Percentiles rank a stretch among this genome's conserved stretches.
Evolutionary conservation across 2,888 invertebrate genomes (phyloP).

Genomic region (Apamea epomidion): DNA sequence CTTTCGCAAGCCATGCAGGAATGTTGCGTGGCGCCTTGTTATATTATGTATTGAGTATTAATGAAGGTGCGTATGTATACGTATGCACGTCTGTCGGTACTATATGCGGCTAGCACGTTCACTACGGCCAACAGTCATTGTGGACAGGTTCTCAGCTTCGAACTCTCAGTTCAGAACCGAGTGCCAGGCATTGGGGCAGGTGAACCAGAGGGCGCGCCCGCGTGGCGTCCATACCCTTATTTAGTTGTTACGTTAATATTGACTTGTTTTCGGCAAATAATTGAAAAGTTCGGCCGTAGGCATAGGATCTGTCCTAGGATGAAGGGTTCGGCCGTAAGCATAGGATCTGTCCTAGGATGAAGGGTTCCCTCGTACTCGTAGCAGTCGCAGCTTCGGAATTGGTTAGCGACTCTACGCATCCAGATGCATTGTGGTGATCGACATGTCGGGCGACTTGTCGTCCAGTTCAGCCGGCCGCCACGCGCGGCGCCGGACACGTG

Average conservation of each 20-base stretch:
- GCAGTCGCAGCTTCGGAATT: not conserved
- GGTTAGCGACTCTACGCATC: too few relatives aligned
- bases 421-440: not conserved
- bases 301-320: not conserved
- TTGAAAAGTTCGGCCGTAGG: not conserved
- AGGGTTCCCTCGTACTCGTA: not conserved
- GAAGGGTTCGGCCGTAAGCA: not conserved
- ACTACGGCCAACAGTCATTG: too few relatives aligned
- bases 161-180: too few relatives aligned
- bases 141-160: not conserved
- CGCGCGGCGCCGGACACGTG: not conserved
- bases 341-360: not conserved
- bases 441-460: not conserved
- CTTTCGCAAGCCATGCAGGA: not conserved
- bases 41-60: not conserved
- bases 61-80: too few relatives aligned
- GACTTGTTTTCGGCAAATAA: too few relatives aligned
- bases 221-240: not conserved
- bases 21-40: not conserved
- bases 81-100: not conserved
- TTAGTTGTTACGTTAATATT: not conserved
- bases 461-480: too few relatives aligned
- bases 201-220: not conserved
- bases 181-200: not conserved
- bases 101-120: not conserved